Evolutionary conservation across 1,140 invertebrate genomes (phyloP), one percentile per base, ranked within the genome.

Genomic region (Drosophila ogumai): DNA sequence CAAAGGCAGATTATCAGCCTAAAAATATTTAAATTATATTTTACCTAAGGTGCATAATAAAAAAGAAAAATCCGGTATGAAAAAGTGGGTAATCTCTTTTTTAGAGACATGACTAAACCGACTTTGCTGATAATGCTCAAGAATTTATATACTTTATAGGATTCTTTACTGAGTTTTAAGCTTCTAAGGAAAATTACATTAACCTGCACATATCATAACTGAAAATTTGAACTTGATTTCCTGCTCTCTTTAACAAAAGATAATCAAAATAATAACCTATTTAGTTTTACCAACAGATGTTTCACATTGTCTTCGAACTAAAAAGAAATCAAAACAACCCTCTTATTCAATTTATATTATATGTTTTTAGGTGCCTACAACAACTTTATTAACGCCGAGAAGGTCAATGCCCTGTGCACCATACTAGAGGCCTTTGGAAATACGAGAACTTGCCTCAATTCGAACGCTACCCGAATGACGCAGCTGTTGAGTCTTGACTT

Each of bases 381-480:
- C 19, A 94, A 96, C 93, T 93, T 95, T 49, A 92, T 97, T 1
- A 96, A 95, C 84, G 95, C 96, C 22, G 97, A 98, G 82, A 97
- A 97, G 79, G 93, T 99, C 32, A 96, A 96, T 81, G 96, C 97
- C 2, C 94, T 97, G 7, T 96, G 96, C 86, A 96, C 95, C 1
- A 94, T 99, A 17, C 93, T 99, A 56, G 97, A 99, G 90, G 95
- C 96, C 2, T 99, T 99, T 93, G 97, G 98, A 49, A 98, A 97
- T 57, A 92, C 92, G 32, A 94, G 94, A 81, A 98, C 97, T 3
- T 93, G 95, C 41, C 94, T 97, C 87, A 98, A 98, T 88, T 94
- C 94, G 7, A 98, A 98, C 93, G 97, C 98, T 6, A 98, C 98
- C 1, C 94, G 97, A 52, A 98, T 97, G 91, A 97, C 97, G 3